Percentiles rank a stretch among this genome's conserved stretches.
Evolutionary conservation across 2,797 vertebrate species (phyloP).

Genomic region (Chelon labrosus): DNA sequence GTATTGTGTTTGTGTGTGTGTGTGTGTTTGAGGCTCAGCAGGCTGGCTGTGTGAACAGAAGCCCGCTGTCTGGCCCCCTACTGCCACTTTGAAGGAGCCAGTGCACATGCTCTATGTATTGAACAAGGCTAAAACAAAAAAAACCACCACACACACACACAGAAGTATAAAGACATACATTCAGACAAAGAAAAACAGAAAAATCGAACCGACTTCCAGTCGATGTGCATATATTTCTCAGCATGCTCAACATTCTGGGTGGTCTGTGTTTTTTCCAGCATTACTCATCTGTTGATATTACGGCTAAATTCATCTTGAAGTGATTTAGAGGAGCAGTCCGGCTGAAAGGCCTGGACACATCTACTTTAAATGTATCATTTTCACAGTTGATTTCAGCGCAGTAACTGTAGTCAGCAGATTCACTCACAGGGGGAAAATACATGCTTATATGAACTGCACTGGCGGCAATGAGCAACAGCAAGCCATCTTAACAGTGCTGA

Average conservation of each 20-base stretch:
- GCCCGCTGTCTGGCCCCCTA: conserved; percentile 31
- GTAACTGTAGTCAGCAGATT: no score
- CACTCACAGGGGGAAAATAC: no score
- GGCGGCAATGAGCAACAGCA: no score
- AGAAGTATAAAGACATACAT: not conserved
- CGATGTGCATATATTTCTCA: conserved; percentile 8
- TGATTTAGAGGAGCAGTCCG: conserved; percentile 6
- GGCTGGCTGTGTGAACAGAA: conserved; percentile 39
- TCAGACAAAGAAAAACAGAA: not conserved
- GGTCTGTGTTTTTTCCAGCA: conserved; percentile 7
- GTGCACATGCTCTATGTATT: not conserved
- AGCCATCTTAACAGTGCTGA: no score
- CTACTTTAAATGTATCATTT: no score
- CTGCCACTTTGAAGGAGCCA: conserved; percentile 23
- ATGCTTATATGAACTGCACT: no score
- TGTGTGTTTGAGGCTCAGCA: conserved; percentile 12
- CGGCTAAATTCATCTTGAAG: not conserved
- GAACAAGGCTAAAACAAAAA: not conserved
- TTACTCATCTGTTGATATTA: conserved; percentile 18
- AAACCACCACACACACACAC: not conserved
- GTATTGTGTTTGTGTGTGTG: conserved; percentile 10
- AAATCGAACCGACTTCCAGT: not conserved
- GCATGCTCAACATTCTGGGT: conserved; percentile 9
- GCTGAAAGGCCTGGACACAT: not conserved
- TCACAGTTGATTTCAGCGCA: no score